phyloP scores from a whole-genome alignment of 92 coral and sea anemone genomes.

The Pocillopora meandrina region DNA sequence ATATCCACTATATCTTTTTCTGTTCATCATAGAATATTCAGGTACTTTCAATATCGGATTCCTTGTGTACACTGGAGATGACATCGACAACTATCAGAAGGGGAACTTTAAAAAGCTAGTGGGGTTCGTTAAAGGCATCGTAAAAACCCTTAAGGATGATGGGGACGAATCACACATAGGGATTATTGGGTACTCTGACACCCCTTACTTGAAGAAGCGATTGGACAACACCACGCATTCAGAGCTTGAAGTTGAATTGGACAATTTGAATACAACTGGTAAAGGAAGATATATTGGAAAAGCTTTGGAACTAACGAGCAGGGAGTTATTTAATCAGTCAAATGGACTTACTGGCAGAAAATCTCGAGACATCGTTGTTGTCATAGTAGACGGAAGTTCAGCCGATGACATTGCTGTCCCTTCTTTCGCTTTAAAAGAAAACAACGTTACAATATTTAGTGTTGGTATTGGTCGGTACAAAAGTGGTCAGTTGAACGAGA shows the following conservation, averaged over 20 bases:
- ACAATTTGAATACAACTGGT: not conserved
- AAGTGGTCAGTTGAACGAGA: constrained; percentile 16
- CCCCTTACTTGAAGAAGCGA: not conserved
- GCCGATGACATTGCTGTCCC: constrained; percentile 3
- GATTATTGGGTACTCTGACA: not conserved
- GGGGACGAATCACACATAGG: not conserved
- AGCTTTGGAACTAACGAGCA: constrained; percentile 7
- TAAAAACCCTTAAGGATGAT: constrained; percentile 1
- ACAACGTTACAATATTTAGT: constrained; percentile 17
- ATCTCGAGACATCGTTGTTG: not conserved
- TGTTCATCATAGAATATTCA: not conserved
- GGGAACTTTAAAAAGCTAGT: constrained; percentile 13
- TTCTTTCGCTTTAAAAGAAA: not conserved
- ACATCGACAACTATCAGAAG: constrained; percentile 4
- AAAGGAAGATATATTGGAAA: constrained; percentile 11
- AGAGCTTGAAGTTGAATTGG: not conserved
- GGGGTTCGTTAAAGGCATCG: constrained; percentile 11
- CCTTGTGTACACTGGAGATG: constrained; percentile 4
- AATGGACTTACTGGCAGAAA: not conserved
- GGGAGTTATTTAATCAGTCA: constrained; percentile 8
- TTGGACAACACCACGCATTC: not conserved
- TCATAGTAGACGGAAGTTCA: not conserved
- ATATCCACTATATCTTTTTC: not conserved
- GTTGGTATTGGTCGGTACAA: constrained; percentile 4
- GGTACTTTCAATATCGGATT: not conserved